Evolutionary conservation across 2,888 invertebrate genomes (phyloP).

Genomic region (Oeneis ivallda): DNA sequence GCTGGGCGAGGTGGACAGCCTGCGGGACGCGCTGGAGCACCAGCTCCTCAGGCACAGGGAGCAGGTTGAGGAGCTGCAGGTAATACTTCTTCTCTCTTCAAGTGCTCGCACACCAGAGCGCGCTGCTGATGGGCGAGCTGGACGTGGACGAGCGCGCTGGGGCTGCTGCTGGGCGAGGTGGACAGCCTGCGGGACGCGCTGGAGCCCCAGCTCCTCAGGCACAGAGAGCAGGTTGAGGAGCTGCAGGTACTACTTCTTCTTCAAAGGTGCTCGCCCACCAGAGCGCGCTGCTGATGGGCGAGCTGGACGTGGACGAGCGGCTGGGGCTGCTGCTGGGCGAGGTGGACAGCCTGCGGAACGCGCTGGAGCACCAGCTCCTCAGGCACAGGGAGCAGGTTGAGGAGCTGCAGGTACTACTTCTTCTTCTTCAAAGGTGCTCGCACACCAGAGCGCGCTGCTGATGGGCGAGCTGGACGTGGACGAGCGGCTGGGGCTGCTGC

Average conservation of each 20-base stretch:
- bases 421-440: not conserved
- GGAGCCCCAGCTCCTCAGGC: constrained; percentile 82
- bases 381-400: constrained; percentile 81
- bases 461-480: constrained; percentile 82
- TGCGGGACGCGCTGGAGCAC: constrained; percentile 83
- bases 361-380: constrained; percentile 83
- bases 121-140: constrained; percentile 83
- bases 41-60: constrained; percentile 80
- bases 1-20: constrained; percentile 83
- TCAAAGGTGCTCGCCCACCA: constrained; percentile 68
- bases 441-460: constrained; percentile 85
- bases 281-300: constrained; percentile 84
- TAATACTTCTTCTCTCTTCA: too few relatives aligned
- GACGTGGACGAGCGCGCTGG: constrained; percentile 78
- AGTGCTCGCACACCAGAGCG: constrained; percentile 80
- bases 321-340: constrained; percentile 81
- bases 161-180: constrained; percentile 82
- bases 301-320: constrained; percentile 79
- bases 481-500: constrained; percentile 78
- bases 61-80: constrained; percentile 83
- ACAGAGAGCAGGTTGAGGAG: constrained; percentile 80
- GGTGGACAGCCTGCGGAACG: constrained; percentile 83
- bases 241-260: constrained; percentile 83
- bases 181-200: constrained; percentile 82
- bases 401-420: constrained; percentile 83